phyloP scores from a whole-genome alignment of 2,797 vertebrate species.

The Rhynchonycteris naso region DNA sequence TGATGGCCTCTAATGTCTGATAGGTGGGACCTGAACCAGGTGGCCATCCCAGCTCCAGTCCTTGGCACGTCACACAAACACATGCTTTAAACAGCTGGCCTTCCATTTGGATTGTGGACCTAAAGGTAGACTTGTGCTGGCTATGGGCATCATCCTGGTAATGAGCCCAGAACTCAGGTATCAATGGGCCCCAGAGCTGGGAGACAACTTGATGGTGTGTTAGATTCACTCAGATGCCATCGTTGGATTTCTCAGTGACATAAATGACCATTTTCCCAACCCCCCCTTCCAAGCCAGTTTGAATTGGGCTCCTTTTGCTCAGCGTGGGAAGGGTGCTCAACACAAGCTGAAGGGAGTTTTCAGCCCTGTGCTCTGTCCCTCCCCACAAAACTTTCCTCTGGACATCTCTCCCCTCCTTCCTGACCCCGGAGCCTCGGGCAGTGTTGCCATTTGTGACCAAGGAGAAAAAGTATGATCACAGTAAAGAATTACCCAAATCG shows the following conservation, averaged over 20 bases:
- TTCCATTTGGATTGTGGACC: not conserved
- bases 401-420: not conserved
- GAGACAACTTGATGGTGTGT: not conserved
- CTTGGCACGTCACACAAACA: too few relatives aligned
- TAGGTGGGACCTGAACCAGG: too few relatives aligned
- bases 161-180: not conserved
- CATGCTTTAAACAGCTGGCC: too few relatives aligned
- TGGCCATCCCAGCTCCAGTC: too few relatives aligned
- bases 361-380: not conserved
- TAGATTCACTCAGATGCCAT: not conserved
- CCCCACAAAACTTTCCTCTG: not conserved
- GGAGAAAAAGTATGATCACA: not conserved
- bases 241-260: not conserved
- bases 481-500: not conserved
- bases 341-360: not conserved
- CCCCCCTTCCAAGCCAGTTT: not conserved
- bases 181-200: not conserved
- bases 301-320: not conserved
- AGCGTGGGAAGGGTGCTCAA: not conserved
- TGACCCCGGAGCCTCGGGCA: too few relatives aligned
- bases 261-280: not conserved
- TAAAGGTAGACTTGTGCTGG: not conserved
- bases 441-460: not conserved
- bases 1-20: too few relatives aligned
- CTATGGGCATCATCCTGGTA: not conserved